These are phyloP conservation scores for Elegia similella DNA, from an alignment of 2,888 invertebrate genomes.

Conservation along the genomic window DNA sequence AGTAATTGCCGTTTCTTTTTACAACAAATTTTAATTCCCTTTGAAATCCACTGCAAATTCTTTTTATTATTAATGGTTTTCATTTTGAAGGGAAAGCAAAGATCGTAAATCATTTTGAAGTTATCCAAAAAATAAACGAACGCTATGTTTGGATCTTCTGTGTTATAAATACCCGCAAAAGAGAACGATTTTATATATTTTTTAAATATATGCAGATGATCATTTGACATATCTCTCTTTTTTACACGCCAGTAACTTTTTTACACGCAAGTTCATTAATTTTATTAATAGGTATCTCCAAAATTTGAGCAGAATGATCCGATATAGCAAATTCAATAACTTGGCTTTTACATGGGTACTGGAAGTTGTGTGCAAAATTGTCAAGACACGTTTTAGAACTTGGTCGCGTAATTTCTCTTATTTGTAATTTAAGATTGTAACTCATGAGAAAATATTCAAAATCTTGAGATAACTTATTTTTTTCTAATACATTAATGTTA, in stretches of 20 bases:
- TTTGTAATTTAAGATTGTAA: too few species aligned
- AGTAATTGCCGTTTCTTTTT: too few species aligned
- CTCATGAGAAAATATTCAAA: too few species aligned
- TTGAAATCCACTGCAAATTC: background rate
- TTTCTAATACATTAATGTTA: too few species aligned
- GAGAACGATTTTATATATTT: background rate
- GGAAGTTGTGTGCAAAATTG: too few species aligned
- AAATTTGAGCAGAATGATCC: background rate
- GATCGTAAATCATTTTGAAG: background rate
- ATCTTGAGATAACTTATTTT: too few species aligned
- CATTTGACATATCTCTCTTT: too few species aligned
- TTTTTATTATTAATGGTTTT: background rate
- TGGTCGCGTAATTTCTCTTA: too few species aligned
- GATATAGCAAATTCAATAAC: too few species aligned
- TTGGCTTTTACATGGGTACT: too few species aligned
- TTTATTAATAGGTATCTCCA: background rate
- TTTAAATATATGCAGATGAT: background rate
- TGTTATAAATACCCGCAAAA: background rate
- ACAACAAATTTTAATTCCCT: too few species aligned
- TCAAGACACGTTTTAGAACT: too few species aligned
- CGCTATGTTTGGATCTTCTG: background rate
- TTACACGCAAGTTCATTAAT: background rate
- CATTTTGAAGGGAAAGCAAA: background rate
- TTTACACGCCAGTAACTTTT: background rate
- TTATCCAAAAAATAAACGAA: background rate